Conservation (phyloP, 2,888 invertebrate genomes). For the Endotricha flammealis region DNA sequence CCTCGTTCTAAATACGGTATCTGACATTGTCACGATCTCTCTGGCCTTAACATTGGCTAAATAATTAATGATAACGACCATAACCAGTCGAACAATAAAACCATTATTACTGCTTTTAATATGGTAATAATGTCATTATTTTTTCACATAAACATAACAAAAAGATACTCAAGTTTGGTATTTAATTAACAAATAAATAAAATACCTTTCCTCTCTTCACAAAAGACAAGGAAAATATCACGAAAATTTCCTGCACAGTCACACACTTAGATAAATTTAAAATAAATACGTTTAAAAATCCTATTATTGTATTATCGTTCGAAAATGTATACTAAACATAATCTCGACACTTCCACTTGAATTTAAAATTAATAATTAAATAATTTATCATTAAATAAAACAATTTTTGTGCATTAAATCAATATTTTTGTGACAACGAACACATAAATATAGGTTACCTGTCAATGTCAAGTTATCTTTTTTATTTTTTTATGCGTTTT, state of each 20-base stretch:
- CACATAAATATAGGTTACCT: slow-evolving; percentile 46
- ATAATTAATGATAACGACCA: no score
- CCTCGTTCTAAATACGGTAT: no score
- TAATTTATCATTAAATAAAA: no score
- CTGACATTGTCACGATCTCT: no score
- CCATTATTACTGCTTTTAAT: no score
- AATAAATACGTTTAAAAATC: background rate
- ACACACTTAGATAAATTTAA: no score
- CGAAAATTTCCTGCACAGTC: background rate
- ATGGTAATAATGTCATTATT: no score
- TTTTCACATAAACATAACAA: background rate
- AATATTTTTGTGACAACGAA: slow-evolving; percentile 38
- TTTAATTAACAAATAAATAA: no score
- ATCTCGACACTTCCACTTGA: slow-evolving; percentile 15
- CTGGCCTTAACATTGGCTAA: no score
- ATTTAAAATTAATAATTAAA: background rate
- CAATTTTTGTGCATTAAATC: slow-evolving; percentile 26
- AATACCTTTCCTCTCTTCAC: background rate
- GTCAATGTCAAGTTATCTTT: slow-evolving; percentile 49
- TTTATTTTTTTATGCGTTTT: slow-evolving; percentile 23
- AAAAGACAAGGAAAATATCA: background rate
- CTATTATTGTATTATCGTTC: background rate
- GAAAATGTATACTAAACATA: slow-evolving; percentile 1
- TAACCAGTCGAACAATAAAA: no score
- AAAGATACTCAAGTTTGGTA: no score